Evolutionary conservation across 2,888 invertebrate species (phyloP).

Genomic region (Eucriotettix oculatus): DNA sequence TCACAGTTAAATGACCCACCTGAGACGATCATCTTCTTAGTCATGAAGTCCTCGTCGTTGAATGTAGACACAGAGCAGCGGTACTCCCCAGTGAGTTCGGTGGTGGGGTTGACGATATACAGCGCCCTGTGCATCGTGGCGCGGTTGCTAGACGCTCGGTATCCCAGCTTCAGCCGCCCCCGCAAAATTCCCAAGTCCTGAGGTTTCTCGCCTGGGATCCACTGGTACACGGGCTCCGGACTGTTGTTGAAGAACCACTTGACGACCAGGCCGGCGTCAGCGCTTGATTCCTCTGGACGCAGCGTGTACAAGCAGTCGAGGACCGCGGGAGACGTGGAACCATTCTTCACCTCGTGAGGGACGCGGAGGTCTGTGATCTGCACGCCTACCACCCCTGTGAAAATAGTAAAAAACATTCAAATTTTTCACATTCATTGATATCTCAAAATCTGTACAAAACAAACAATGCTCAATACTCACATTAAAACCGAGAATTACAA

Average conservation of each 20-base stretch:
- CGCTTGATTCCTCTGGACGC: slow-evolving; percentile 31
- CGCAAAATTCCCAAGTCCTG: slow-evolving; percentile 41
- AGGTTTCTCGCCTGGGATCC: slow-evolving; percentile 55
- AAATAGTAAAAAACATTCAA: too few species aligned
- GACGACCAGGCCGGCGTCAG: slow-evolving; percentile 46
- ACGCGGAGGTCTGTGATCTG: slow-evolving; percentile 41
- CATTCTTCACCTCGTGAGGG: slow-evolving; percentile 40
- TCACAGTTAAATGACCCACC: slow-evolving; percentile 29
- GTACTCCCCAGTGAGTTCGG: slow-evolving; percentile 54
- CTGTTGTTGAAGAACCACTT: slow-evolving; percentile 58
- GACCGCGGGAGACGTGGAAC: slow-evolving; percentile 37
- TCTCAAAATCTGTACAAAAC: too few species aligned
- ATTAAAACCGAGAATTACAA: too few species aligned
- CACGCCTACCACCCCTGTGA: slow-evolving; percentile 36
- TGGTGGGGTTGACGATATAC: slow-evolving; percentile 46
- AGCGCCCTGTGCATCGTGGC: slow-evolving; percentile 54
- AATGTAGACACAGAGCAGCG: slow-evolving; percentile 55
- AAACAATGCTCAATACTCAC: too few species aligned
- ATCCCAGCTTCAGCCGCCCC: slow-evolving; percentile 42
- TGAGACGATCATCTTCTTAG: slow-evolving; percentile 46
- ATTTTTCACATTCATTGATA: too few species aligned
- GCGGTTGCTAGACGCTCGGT: slow-evolving; percentile 45
- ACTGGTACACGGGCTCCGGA: slow-evolving; percentile 56
- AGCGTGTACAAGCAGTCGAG: slow-evolving; percentile 56
- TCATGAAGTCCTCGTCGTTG: slow-evolving; percentile 45